Percentiles rank a stretch among this genome's conserved stretches.
Conservation (phyloP, 64 coral and sea anemone genomes). For the Montipora foliosa region DNA sequence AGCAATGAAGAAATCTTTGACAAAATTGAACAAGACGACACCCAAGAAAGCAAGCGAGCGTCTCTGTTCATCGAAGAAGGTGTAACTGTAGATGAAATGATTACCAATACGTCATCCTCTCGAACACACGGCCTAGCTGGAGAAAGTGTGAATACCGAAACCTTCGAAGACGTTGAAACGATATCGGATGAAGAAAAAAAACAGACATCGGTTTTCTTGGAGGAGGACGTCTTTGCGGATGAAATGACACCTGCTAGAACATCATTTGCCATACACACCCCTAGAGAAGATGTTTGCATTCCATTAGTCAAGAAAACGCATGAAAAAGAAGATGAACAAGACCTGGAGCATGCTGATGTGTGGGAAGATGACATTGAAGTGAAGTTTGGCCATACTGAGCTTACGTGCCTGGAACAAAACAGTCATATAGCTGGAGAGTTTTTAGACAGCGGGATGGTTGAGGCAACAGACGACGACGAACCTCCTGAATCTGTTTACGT, state of each 20-base stretch:
- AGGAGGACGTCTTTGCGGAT: not conserved
- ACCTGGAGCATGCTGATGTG: not conserved
- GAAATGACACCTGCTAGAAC: not conserved
- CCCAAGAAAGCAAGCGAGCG: not conserved
- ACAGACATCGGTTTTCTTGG: not conserved
- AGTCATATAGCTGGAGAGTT: not conserved
- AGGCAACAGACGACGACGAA: constrained; percentile 9
- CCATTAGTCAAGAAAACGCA: not conserved
- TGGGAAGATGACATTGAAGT: not conserved
- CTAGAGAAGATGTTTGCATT: not conserved
- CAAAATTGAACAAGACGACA: not conserved
- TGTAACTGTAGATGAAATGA: not conserved
- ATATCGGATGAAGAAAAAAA: not conserved
- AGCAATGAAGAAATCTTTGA: not conserved
- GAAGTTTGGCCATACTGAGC: not conserved
- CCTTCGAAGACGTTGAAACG: not conserved
- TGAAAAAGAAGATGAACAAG: not conserved
- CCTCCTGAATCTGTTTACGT: constrained; percentile 25
- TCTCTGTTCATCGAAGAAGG: not conserved
- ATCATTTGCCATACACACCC: not conserved
- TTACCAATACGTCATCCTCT: not conserved
- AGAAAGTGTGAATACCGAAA: not conserved
- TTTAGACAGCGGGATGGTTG: not conserved
- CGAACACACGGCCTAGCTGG: not conserved
- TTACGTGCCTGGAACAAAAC: not conserved